These are phyloP conservation scores for Amorpha juglandis DNA, from an alignment of 2,888 invertebrate species.

Conservation along the genomic window DNA sequence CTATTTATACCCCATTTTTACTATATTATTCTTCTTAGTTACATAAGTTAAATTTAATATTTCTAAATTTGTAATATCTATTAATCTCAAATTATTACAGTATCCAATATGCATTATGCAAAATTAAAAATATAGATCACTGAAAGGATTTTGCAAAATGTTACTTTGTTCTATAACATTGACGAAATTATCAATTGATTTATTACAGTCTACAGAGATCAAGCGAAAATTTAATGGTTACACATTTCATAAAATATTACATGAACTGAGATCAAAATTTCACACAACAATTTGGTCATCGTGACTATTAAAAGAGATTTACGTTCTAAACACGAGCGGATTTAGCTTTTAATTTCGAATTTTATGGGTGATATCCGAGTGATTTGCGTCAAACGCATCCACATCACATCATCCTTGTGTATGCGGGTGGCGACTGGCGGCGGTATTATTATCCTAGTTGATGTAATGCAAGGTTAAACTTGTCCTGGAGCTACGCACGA, in stretches of 20 bases:
- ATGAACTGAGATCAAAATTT: slow-evolving; percentile 19
- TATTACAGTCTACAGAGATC: neutral
- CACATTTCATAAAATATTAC: neutral
- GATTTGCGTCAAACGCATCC: slow-evolving; percentile 52
- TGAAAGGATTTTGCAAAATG: neutral
- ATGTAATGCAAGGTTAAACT: slow-evolving; percentile 40
- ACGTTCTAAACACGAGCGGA: slow-evolving; percentile 42
- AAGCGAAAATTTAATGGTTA: neutral
- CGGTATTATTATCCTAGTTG: slow-evolving; percentile 36
- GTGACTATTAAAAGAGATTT: slow-evolving; percentile 39
- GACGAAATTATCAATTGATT: neutral
- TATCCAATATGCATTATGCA: too few relatives aligned
- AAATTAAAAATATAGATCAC: too few relatives aligned
- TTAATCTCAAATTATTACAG: too few relatives aligned
- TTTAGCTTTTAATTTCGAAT: slow-evolving; percentile 49
- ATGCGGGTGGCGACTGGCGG: slow-evolving; percentile 23
- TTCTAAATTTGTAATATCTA: too few relatives aligned
- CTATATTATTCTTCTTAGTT: too few relatives aligned
- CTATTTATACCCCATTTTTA: too few relatives aligned
- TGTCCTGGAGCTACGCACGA: slow-evolving; percentile 37
- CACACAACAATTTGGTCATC: slow-evolving; percentile 34
- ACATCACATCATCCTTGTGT: slow-evolving; percentile 30
- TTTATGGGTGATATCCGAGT: slow-evolving; percentile 63
- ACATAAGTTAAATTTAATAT: too few relatives aligned
- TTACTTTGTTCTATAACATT: neutral